Evolutionary conservation across 2,888 invertebrate genomes (phyloP).

Genomic region (Dendrolimus houi): DNA sequence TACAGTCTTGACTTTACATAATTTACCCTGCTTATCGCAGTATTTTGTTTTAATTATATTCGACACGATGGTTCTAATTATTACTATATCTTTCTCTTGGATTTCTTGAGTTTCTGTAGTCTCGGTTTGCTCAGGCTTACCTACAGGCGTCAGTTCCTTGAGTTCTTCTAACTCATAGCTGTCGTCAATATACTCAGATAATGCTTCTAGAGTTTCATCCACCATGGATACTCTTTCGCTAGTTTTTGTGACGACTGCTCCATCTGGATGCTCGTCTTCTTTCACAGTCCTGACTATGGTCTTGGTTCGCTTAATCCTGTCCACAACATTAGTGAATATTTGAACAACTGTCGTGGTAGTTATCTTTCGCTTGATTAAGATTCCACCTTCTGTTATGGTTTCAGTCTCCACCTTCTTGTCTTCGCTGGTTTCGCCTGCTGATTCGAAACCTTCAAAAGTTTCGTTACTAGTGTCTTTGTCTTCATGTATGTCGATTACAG

Average conservation of each 20-base stretch:
- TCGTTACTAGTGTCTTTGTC: not conserved
- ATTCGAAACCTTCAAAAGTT: not conserved
- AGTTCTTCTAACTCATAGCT: not conserved
- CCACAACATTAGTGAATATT: not conserved
- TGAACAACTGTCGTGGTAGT: not conserved
- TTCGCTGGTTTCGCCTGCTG: not conserved
- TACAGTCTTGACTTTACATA: conserved; percentile 54
- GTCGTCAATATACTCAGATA: not conserved
- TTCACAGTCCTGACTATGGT: conserved; percentile 41
- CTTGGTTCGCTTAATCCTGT: conserved; percentile 40
- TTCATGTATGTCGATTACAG: not conserved
- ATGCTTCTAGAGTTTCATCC: conserved; percentile 32
- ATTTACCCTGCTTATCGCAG: conserved; percentile 36
- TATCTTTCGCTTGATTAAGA: not conserved
- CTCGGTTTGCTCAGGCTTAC: conserved; percentile 51
- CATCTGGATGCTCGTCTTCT: conserved; percentile 62
- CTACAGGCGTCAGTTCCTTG: conserved; percentile 5
- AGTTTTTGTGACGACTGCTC: conserved; percentile 51
- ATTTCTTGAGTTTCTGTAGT: conserved; percentile 48
- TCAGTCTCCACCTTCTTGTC: not conserved
- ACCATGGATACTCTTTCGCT: conserved; percentile 51
- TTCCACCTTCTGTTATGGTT: not conserved
- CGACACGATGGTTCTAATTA: conserved; percentile 48
- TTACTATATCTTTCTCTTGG: conserved; percentile 30
- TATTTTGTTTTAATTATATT: conserved; percentile 50